Conservation (phyloP, 30 jellyfish, hydroid and myxozoan species). For the Cassiopea andromeda region DNA sequence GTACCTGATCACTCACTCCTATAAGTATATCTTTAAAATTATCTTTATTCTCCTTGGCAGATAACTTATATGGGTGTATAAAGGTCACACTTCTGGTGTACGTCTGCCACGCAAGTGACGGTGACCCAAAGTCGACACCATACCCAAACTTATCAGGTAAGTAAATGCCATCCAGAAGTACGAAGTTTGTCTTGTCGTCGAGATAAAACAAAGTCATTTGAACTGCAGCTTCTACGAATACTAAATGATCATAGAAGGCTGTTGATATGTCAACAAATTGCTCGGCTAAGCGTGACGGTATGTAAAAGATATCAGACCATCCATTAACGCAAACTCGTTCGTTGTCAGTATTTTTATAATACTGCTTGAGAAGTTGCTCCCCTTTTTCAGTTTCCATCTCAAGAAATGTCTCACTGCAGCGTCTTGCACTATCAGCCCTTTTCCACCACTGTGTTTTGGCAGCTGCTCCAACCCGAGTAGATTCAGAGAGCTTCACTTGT, state of each 20-base stretch:
- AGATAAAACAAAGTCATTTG: slow-evolving; percentile 37
- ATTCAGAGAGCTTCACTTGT: slow-evolving; percentile 19
- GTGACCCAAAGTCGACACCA: slow-evolving; percentile 40
- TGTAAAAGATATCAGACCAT: slow-evolving; percentile 75
- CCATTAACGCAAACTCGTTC: slow-evolving; percentile 60
- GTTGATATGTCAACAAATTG: slow-evolving; percentile 40
- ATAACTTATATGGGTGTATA: slow-evolving; percentile 68
- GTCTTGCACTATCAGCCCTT: slow-evolving; percentile 59
- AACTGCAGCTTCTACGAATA: slow-evolving; percentile 72
- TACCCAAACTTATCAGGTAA: slow-evolving; percentile 68
- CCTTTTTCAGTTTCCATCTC: slow-evolving; percentile 33
- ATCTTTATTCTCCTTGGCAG: slow-evolving; percentile 29
- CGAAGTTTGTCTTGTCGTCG: slow-evolving; percentile 32
- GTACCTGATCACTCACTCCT: slow-evolving; percentile 60
- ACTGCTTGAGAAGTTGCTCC: slow-evolving; percentile 23
- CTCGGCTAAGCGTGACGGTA: slow-evolving; percentile 41
- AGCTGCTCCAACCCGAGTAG: slow-evolving; percentile 49
- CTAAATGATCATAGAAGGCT: slow-evolving; percentile 64
- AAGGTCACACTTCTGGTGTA: slow-evolving; percentile 57
- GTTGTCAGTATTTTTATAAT: slow-evolving; percentile 55
- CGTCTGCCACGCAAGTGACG: slow-evolving; percentile 63
- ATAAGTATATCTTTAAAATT: slow-evolving; percentile 37
- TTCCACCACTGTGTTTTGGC: slow-evolving; percentile 72
- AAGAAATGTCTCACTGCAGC: slow-evolving; percentile 65
- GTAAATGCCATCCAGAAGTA: slow-evolving; percentile 39